phyloP scores from a whole-genome alignment of 2,888 invertebrate genomes.

The Muschampia plurimacula region DNA sequence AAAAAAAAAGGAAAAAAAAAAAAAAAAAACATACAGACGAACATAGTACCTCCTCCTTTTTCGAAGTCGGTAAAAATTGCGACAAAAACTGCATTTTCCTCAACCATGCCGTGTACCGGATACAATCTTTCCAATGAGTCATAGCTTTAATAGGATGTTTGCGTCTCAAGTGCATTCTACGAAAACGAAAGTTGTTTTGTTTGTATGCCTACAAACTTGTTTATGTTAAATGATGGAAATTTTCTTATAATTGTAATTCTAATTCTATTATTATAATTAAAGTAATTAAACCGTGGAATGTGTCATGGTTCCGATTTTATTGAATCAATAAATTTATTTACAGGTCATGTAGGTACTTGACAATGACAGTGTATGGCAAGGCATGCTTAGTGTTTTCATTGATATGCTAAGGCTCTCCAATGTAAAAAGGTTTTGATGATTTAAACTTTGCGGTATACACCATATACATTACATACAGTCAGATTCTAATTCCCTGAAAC shows the following conservation, averaged over 20 bases:
- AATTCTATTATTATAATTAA: background rate
- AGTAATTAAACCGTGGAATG: background rate
- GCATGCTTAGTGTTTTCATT: background rate
- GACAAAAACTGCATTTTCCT: slow-evolving; percentile 2
- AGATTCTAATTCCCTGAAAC: no score
- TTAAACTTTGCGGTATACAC: no score
- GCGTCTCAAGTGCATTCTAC: slow-evolving; percentile 28
- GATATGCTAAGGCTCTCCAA: background rate
- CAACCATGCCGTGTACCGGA: slow-evolving; percentile 18
- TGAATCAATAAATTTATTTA: slow-evolving; percentile 1
- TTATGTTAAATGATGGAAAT: slow-evolving; percentile 23
- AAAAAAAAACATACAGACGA: no score
- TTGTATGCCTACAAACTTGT: slow-evolving; percentile 14
- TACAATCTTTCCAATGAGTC: slow-evolving; percentile 32
- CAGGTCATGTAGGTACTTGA: background rate
- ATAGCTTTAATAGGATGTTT: slow-evolving; percentile 27
- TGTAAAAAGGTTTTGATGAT: no score
- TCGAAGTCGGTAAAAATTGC: no score
- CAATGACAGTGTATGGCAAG: background rate
- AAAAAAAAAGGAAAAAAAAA: no score
- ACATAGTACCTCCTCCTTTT: no score
- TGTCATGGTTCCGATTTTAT: slow-evolving; percentile 4
- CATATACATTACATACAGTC: no score
- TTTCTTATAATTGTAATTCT: background rate
- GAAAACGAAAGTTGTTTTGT: slow-evolving; percentile 39